These are phyloP conservation scores for Drosophila rhopaloa DNA, from an alignment of 1,140 invertebrate species.

Conservation along the genomic window DNA sequence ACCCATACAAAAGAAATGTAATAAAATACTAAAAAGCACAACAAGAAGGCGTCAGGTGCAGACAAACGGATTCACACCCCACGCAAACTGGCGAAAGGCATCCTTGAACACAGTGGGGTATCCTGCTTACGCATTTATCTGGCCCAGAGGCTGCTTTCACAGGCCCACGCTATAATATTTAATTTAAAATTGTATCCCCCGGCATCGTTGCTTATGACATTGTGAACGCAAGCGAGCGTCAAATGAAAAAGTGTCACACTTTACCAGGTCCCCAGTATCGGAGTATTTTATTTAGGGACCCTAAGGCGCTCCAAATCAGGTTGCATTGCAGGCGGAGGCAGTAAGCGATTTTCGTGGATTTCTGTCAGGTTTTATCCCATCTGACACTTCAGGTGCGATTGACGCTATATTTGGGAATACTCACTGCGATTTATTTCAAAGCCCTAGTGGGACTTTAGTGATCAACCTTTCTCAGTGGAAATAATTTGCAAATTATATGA, in stretches of 20 bases:
- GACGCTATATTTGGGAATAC: slow-evolving; percentile 1
- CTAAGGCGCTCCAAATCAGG: slow-evolving; percentile 26
- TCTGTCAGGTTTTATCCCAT: slow-evolving; percentile 1
- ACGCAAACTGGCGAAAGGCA: neutral
- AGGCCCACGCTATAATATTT: slow-evolving; percentile 57
- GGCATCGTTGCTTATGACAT: slow-evolving; percentile 51
- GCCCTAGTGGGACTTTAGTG: neutral
- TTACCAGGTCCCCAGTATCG: slow-evolving; percentile 2
- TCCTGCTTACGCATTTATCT: slow-evolving; percentile 59
- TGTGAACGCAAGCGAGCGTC: slow-evolving; percentile 29
- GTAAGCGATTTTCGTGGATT: slow-evolving; percentile 32
- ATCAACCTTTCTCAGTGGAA: neutral
- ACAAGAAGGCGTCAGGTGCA: slow-evolving; percentile 45
- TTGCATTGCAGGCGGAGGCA: slow-evolving; percentile 9
- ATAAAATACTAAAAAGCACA: slow-evolving; percentile 25
- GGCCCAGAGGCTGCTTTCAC: slow-evolving; percentile 31
- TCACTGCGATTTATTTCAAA: neutral
- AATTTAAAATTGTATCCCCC: slow-evolving; percentile 65
- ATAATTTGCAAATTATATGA: neutral
- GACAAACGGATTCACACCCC: slow-evolving; percentile 16
- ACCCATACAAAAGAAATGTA: slow-evolving; percentile 4
- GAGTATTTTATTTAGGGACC: slow-evolving; percentile 21
- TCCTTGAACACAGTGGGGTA: slow-evolving; percentile 28
- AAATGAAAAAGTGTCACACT: slow-evolving; percentile 56
- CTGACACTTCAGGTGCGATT: slow-evolving; percentile 10